Evolutionary conservation across 92 coral and sea anemone genomes (phyloP).

Genomic region (Porites rus): DNA sequence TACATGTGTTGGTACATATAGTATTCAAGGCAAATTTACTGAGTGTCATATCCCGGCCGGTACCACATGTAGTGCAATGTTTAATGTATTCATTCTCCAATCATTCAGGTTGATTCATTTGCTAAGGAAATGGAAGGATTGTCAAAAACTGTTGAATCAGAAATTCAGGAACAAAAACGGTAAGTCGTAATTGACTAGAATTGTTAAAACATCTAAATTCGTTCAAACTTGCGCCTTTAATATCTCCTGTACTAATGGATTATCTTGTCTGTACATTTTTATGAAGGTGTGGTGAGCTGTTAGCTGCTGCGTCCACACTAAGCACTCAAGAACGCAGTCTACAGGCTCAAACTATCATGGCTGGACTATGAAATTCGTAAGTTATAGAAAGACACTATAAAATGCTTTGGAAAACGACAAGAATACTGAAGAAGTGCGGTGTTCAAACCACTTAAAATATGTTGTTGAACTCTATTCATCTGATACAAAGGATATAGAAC

Average conservation of each 20-base stretch:
- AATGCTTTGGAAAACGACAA: not conserved
- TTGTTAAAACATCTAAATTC: no score
- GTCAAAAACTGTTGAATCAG: constrained; percentile 75
- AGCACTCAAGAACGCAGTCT: constrained; percentile 93
- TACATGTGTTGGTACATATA: no score
- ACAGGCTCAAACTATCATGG: constrained; percentile 73
- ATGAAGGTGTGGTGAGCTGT: constrained; percentile 87
- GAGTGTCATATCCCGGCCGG: not conserved
- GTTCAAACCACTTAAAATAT: not conserved
- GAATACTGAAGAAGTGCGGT: not conserved
- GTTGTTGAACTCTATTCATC: not conserved
- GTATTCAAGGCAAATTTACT: no score
- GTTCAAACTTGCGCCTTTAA: no score
- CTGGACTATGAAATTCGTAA: not conserved
- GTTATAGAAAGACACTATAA: not conserved
- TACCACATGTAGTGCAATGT: not conserved
- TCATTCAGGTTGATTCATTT: constrained; percentile 65
- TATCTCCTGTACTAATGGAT: not conserved
- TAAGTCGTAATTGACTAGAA: not conserved
- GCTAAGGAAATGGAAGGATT: constrained; percentile 87
- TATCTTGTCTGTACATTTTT: not conserved
- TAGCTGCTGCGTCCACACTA: constrained; percentile 92
- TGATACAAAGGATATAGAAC: no score
- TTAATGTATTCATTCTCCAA: not conserved
- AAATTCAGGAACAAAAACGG: constrained; percentile 90